phyloP scores from a whole-genome alignment of 2,888 invertebrate genomes.

The Hypselothyrea guttata region DNA sequence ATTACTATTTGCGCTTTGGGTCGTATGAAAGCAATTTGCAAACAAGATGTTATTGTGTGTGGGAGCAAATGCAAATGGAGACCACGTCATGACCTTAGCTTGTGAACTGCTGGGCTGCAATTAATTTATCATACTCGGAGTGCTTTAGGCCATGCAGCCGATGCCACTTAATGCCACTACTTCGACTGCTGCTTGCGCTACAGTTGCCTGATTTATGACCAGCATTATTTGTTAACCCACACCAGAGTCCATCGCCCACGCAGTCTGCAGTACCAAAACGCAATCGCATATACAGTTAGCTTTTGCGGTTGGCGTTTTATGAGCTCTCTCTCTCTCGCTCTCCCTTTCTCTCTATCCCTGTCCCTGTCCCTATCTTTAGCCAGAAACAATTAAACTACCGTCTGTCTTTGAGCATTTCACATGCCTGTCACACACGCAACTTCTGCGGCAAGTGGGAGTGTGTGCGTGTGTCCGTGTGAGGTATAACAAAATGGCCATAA shows the following conservation, averaged over 20 bases:
- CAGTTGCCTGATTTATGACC: slow-evolving; percentile 64
- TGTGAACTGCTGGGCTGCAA: slow-evolving; percentile 28
- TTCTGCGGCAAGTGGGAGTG: slow-evolving; percentile 8
- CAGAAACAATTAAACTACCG: slow-evolving; percentile 60
- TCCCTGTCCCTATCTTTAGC: slow-evolving; percentile 25
- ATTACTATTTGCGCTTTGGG: slow-evolving; percentile 16
- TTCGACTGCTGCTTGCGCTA: slow-evolving; percentile 23
- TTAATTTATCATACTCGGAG: slow-evolving; percentile 66
- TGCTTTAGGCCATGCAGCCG: slow-evolving; percentile 24
- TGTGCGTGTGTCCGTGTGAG: slow-evolving; percentile 6
- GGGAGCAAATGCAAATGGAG: slow-evolving; percentile 40
- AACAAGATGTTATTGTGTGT: slow-evolving; percentile 20
- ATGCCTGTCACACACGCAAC: slow-evolving; percentile 65
- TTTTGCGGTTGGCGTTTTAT: slow-evolving; percentile 45
- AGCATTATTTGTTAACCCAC: slow-evolving; percentile 55
- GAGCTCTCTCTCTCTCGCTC: slow-evolving; percentile 30
- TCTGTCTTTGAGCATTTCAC: slow-evolving; percentile 47
- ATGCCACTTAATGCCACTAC: slow-evolving; percentile 52
- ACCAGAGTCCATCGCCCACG: neutral
- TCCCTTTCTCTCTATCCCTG: no score
- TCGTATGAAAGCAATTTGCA: slow-evolving; percentile 53
- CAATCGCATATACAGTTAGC: slow-evolving; percentile 10
- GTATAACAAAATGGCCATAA: slow-evolving; percentile 34
- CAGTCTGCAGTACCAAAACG: neutral
- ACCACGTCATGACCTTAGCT: slow-evolving; percentile 28